Evolutionary conservation across 1,140 invertebrate genomes (phyloP).

Genomic region (Berghia stephanieae): DNA sequence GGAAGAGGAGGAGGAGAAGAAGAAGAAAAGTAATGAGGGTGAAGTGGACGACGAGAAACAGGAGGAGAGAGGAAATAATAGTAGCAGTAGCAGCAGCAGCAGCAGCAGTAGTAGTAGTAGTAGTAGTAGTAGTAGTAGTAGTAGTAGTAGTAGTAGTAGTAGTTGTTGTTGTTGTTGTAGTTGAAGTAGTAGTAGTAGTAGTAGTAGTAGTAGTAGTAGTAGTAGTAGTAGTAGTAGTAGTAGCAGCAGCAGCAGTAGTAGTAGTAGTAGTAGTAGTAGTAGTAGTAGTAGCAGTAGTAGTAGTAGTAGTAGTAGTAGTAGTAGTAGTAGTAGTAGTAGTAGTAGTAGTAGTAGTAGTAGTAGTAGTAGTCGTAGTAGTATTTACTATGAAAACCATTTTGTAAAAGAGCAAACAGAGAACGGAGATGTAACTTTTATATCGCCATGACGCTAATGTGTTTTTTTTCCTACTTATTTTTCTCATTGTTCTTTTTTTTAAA

Average conservation of each 20-base stretch:
- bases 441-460: too few relatives aligned
- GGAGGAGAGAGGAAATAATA: background rate
- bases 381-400: too few relatives aligned
- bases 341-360: background rate
- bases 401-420: too few relatives aligned
- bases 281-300: background rate
- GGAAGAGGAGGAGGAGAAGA: background rate
- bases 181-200: background rate
- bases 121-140: background rate
- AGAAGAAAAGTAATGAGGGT: background rate
- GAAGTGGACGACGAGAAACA: background rate
- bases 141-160: background rate
- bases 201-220: background rate
- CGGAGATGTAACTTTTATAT: too few relatives aligned
- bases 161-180: background rate
- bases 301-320: constrained; percentile 3
- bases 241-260: background rate
- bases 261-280: background rate
- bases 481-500: too few relatives aligned
- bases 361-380: background rate
- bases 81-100: background rate
- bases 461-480: too few relatives aligned
- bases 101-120: background rate
- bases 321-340: constrained; percentile 10
- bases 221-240: background rate